Conservation (phyloP, 37 sponge, comb jelly and placozoan species). For the Amphimedon queenslandica region DNA sequence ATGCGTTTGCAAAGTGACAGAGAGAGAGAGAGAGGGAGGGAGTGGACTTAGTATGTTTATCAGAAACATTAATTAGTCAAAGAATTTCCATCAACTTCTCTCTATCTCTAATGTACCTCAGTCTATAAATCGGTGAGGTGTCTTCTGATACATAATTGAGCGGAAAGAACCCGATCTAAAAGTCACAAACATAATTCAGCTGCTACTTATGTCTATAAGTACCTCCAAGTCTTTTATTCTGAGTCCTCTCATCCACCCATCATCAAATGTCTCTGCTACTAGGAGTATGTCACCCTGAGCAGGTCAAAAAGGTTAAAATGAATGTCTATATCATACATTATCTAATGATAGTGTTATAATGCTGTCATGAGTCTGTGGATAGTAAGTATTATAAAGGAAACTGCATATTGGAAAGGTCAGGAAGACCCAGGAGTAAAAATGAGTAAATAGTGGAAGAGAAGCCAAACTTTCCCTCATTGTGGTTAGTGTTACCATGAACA, state of each 20-base stretch:
- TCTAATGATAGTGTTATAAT: no score
- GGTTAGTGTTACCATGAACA: no score
- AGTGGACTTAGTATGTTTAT: no score
- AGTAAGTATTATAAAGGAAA: slow-evolving; percentile 13
- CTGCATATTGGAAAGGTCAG: no score
- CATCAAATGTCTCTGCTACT: slow-evolving; percentile 65
- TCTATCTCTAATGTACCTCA: slow-evolving; percentile 34
- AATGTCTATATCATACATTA: no score
- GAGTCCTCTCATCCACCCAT: slow-evolving; percentile 87
- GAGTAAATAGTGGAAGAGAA: no score
- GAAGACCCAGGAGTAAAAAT: no score
- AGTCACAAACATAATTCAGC: neutral
- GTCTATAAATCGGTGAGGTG: slow-evolving; percentile 59
- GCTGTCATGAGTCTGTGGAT: no score
- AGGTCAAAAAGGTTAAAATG: neutral
- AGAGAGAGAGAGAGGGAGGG: no score
- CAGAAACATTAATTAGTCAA: no score
- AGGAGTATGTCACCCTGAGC: slow-evolving; percentile 73
- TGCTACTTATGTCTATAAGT: neutral
- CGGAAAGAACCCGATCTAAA: slow-evolving; percentile 86
- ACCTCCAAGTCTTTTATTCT: slow-evolving; percentile 62
- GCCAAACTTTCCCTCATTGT: no score
- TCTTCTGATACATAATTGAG: slow-evolving; percentile 44
- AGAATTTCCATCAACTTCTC: neutral
- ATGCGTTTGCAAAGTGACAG: no score